phyloP scores from a whole-genome alignment of 2,888 invertebrate genomes.

The Eumacrocentrus americanus region DNA sequence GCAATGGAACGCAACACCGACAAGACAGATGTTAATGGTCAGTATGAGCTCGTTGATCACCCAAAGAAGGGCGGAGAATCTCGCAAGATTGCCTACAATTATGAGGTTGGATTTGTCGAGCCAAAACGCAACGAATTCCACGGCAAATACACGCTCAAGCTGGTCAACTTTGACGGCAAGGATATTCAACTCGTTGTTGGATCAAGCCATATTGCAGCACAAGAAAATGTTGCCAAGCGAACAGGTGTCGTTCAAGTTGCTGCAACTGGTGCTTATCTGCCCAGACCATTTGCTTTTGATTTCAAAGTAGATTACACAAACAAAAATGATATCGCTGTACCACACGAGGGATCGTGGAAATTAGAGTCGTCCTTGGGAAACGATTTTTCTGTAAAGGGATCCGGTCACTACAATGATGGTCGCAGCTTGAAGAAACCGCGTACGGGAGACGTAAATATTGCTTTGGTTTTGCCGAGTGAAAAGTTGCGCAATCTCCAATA shows the following conservation, averaged over 20 bases:
- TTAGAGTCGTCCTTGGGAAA: slow-evolving; percentile 45
- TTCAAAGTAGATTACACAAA: slow-evolving; percentile 33
- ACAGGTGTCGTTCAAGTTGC: slow-evolving; percentile 42
- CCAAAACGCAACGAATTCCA: slow-evolving; percentile 60
- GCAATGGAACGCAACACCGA: slow-evolving; percentile 46
- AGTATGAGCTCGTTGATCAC: slow-evolving; percentile 55
- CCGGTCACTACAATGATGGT: slow-evolving; percentile 39
- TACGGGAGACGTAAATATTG: slow-evolving; percentile 62
- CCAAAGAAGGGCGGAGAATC: slow-evolving; percentile 60
- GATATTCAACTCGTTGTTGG: slow-evolving; percentile 58
- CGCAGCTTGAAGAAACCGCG: slow-evolving; percentile 59
- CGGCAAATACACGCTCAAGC: slow-evolving; percentile 56
- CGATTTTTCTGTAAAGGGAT: slow-evolving; percentile 38
- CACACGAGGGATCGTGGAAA: slow-evolving; percentile 32
- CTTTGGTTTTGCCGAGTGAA: slow-evolving; percentile 66
- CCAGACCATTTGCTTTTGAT: slow-evolving; percentile 39
- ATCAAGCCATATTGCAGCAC: slow-evolving; percentile 58
- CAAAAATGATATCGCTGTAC: slow-evolving; percentile 15
- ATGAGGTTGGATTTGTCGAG: slow-evolving; percentile 60
- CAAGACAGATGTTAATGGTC: slow-evolving; percentile 40
- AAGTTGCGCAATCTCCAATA: slow-evolving; percentile 67
- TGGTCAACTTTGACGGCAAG: slow-evolving; percentile 63
- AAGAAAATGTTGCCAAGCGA: slow-evolving; percentile 36
- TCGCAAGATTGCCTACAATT: slow-evolving; percentile 58
- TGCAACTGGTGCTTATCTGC: slow-evolving; percentile 40